A percentile compares a stretch with the other conserved stretches of the same genome.
These are phyloP conservation scores for Phortica okadai DNA, from an alignment of 2,888 invertebrate species.

Conservation along the genomic window DNA sequence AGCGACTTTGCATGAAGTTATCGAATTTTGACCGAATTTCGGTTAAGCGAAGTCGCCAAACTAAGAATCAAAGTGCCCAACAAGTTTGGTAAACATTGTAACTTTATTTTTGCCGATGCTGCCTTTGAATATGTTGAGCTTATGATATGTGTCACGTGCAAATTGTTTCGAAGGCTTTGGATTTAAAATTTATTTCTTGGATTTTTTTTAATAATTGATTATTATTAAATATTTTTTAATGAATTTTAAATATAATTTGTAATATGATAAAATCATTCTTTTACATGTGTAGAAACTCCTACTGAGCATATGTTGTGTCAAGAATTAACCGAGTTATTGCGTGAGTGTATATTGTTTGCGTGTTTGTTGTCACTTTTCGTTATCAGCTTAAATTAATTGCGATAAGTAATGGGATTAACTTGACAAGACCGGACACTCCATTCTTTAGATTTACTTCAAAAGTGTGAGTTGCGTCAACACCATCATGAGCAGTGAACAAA, in stretches of 20 bases:
- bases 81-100: not conserved
- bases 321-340: not conserved
- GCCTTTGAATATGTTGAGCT: no score
- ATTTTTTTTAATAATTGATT: not conserved
- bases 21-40: slow-evolving; percentile 10
- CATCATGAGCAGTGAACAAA: no score
- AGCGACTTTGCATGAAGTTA: not conserved
- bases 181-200: not conserved
- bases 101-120: not conserved
- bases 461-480: no score
- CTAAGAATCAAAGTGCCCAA: not conserved
- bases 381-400: slow-evolving; percentile 26
- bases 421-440: slow-evolving; percentile 13
- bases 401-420: slow-evolving; percentile 16
- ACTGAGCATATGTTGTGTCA: not conserved
- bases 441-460: not conserved
- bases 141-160: no score
- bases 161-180: no score
- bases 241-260: not conserved
- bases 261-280: not conserved
- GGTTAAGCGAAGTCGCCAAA: not conserved
- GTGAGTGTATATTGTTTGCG: slow-evolving; percentile 4
- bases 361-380: slow-evolving; percentile 21
- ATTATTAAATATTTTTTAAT: not conserved
- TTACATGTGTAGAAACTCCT: not conserved